Base-by-base conservation (phyloP, 2,797 vertebrate species). In the Enteromius trimaculatus region DNA sequence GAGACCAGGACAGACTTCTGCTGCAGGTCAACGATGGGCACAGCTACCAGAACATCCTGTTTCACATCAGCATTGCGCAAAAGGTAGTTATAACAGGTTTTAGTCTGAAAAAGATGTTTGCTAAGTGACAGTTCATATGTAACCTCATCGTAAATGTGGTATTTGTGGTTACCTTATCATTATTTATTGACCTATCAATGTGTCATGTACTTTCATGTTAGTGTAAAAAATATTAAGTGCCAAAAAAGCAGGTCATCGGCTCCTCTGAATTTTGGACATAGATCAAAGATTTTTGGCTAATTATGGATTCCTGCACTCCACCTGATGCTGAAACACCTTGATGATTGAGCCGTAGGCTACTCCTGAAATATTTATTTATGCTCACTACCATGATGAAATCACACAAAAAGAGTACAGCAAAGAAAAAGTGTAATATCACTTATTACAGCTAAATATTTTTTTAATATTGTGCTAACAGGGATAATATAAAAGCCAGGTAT, bases 1-100 rank as follows among this genome's bases (percentile, higher is more conserved):
- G 81, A 51, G n/a, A 1, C 1, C 90, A 93, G 1, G 98, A 99
- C 66, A 0, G 62, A 0, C 29, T 85, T 1, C 89, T 97, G 71
- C 88, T 99, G 80, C 98, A 99, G 92, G 90, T 95, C 86, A 97
- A 91, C 0, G 98, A 99, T 2, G 97, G 97, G 0, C 92, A 97
- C 93, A 96, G 94, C 92, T 96, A 97, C 93, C 94, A 79, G 88
- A 99, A 98, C 72, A 4, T 98, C 65, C 94, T 97, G 1, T 94
- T 98, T 44, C 92, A 60, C 4, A 31, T 98, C 66, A 92, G 89
- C 74, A 88, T 96, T 39, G 82, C 79, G 62, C 93, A 95, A 53
- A 89, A 96, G 96, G 98, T 99, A 93, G 4, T 8, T n/a, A 65
- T 3, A 16, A 39, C 31, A 26, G 21, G 14, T 39, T 81, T 81